These are phyloP conservation scores for Chrysolina americana DNA, from an alignment of 2,888 invertebrate species.

Conservation along the genomic window DNA sequence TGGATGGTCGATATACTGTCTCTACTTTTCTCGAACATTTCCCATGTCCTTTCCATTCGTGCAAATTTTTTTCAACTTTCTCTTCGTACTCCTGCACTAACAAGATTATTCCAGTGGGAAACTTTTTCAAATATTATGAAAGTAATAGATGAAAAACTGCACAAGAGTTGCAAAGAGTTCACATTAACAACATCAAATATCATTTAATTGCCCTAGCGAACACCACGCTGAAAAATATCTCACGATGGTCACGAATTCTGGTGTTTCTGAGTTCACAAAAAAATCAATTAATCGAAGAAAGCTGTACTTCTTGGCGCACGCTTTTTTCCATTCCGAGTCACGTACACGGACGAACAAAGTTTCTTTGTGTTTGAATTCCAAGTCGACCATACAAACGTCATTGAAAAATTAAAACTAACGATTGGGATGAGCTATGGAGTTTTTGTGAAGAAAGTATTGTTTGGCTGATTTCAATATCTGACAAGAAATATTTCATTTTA, in stretches of 20 bases:
- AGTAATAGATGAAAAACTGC: constrained; percentile 25
- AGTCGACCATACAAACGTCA: constrained; percentile 20
- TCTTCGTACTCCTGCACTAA: neutral
- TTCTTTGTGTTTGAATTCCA: constrained; percentile 23
- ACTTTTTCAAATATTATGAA: constrained; percentile 13
- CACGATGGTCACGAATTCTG: constrained; percentile 45
- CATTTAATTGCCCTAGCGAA: constrained; percentile 38
- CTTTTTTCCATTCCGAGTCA: constrained; percentile 40
- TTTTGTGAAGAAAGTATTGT: constrained; percentile 6
- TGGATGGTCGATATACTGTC: neutral
- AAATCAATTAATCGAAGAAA: constrained; percentile 48
- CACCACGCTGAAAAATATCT: constrained; percentile 40
- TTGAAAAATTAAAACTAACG: constrained; percentile 24
- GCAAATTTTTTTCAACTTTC: neutral
- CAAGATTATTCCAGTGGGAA: neutral
- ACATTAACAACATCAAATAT: constrained; percentile 30
- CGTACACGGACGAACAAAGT: constrained; percentile 34
- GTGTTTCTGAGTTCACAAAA: constrained; percentile 40
- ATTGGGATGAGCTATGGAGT: constrained; percentile 8
- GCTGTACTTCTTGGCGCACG: constrained; percentile 34
- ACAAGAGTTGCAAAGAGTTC: constrained; percentile 11
- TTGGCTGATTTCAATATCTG: neutral
- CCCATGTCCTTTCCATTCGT: neutral
- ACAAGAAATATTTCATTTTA: neutral
- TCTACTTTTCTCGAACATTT: neutral